Evolutionary conservation across 2,113 vertebrate species (phyloP), one percentile per base, ranked within the genome.

Genomic region (Parus major): DNA sequence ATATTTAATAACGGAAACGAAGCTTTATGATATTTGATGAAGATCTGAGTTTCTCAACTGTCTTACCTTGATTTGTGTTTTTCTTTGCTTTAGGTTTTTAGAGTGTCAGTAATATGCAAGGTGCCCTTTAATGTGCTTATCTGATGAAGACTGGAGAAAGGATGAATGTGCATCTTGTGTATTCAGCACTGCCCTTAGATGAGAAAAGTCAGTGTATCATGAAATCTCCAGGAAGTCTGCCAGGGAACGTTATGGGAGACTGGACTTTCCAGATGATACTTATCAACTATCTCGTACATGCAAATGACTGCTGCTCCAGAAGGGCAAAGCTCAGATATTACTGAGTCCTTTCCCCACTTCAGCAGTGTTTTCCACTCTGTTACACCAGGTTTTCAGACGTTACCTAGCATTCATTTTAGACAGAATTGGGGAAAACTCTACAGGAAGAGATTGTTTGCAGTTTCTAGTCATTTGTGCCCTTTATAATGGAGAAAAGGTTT

Each of bases 161-260:
- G 82, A 39, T 53, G 78, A 68, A 65, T 5, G 15, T 84, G 65
- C 11, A 29, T 35, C 72, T 81, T 94, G 47, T 88, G 5, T 63
- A 44, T 63, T 83, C 86, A 88, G 56, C 55, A 31, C 33, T 92
- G 71, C 64, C 53, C 68, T 50, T 71, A 86, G 60, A 56, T 81
- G 82, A 69, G 75, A 72, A 35, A 79, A 86, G 88, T 93, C 79
- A 85, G 60, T 28, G 60, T 79, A 83, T 91, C 21, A 0, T 78
- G 85, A 73, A 68, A 69, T 82, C 85, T 83, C 44, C 60, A 83
- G 85, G 82, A 92, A 80, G 42, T 10, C 68, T 88, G 76, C 68
- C 79, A 75, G 94, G 93, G 93, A 86, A 59, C 8, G 39, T 39
- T 39, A 86, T 81, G 76, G 71, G 90, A 93, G 72, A 88, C 79